These are phyloP conservation scores for Elmis aenea DNA, from an alignment of 2,888 invertebrate species.

Conservation along the genomic window DNA sequence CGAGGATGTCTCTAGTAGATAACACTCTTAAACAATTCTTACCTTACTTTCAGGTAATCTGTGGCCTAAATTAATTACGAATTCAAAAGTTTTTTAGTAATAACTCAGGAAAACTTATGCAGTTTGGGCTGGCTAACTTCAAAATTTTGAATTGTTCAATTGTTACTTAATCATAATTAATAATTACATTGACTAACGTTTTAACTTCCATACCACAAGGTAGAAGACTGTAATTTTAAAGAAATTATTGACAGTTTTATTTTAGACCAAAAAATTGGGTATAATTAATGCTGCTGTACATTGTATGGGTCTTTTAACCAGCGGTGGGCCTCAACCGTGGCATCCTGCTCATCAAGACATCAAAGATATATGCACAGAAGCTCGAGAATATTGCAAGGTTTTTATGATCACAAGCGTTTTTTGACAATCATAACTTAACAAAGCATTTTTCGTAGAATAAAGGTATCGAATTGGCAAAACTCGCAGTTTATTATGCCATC, in stretches of 20 bases:
- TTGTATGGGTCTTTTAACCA: constrained; percentile 78
- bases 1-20: constrained; percentile 76
- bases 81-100: not conserved
- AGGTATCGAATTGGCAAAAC: constrained; percentile 63
- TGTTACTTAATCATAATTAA: no score
- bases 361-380: constrained; percentile 57
- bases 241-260: constrained; percentile 11
- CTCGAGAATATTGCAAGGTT: constrained; percentile 64
- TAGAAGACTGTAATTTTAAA: no score
- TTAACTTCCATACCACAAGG: no score
- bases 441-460: no score
- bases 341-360: constrained; percentile 68
- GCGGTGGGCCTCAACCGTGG: constrained; percentile 70
- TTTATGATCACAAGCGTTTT: no score
- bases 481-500: constrained; percentile 64
- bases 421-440: no score
- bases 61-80: not conserved
- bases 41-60: constrained; percentile 66
- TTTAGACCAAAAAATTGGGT: constrained; percentile 65
- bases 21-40: constrained; percentile 68
- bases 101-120: not conserved
- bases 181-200: no score
- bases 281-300: constrained; percentile 80
- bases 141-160: no score
- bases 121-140: constrained; percentile 1